Percentiles rank a stretch among this genome's conserved stretches.
Conservation (phyloP, 1,140 invertebrate species). For the Anastatus disparis region DNA sequence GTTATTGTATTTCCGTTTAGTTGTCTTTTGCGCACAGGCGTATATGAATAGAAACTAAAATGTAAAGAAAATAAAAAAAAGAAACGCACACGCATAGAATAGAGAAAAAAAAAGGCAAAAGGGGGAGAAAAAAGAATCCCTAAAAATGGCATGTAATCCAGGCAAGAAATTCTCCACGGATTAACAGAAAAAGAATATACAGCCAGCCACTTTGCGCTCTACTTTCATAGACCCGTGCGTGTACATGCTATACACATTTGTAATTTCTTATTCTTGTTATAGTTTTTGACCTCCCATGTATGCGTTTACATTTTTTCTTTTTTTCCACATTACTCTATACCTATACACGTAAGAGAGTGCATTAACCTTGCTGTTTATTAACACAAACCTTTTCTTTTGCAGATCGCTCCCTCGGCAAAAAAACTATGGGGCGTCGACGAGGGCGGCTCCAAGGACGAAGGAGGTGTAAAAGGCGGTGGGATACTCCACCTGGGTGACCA, state of each 20-base stretch:
- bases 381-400: constrained; percentile 65
- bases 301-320: constrained; percentile 18
- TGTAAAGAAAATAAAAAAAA: too few relatives aligned
- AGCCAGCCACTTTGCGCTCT: constrained; percentile 12
- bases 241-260: too few relatives aligned
- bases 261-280: too few relatives aligned
- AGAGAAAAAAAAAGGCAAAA: neutral
- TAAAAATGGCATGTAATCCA: neutral
- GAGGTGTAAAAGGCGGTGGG: constrained; percentile 68
- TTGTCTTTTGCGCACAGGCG: neutral
- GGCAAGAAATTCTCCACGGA: neutral
- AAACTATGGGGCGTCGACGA: constrained; percentile 88
- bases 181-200: constrained; percentile 5
- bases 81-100: too few relatives aligned
- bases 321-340: too few relatives aligned
- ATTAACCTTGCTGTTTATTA: too few relatives aligned
- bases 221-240: too few relatives aligned
- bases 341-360: too few relatives aligned
- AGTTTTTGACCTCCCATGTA: too few relatives aligned
- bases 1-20: neutral
- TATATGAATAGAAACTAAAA: neutral
- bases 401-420: constrained; percentile 88
- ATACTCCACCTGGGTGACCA: constrained; percentile 84
- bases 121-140: neutral
- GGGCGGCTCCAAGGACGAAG: constrained; percentile 74